phyloP scores from a whole-genome alignment of 2,113 vertebrate species.

The Galbula dea region DNA sequence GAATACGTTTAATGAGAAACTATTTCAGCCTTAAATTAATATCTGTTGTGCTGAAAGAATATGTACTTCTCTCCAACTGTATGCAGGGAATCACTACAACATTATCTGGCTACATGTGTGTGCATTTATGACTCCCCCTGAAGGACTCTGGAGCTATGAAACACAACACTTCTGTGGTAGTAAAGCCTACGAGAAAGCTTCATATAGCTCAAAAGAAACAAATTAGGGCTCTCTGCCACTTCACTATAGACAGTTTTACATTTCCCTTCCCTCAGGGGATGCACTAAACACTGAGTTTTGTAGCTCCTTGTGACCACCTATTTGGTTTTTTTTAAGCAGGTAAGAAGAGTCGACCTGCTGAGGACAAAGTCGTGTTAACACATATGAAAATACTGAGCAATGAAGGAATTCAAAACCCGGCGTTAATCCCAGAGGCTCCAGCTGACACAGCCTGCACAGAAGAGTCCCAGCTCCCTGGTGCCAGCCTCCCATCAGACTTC shows the following conservation, averaged over 20 bases:
- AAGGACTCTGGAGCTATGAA: slow-evolving; percentile 11
- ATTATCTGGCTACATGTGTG: background rate
- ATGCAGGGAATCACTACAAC: background rate
- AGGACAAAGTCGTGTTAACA: slow-evolving; percentile 82
- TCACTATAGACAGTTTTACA: background rate
- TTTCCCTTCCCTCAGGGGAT: background rate
- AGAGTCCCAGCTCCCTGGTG: background rate
- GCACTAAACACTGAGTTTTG: background rate
- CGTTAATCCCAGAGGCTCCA: slow-evolving; percentile 42
- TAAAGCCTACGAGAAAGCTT: background rate
- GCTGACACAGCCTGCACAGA: background rate
- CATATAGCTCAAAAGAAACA: background rate
- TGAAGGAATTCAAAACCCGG: slow-evolving; percentile 69
- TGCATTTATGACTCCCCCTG: slow-evolving; percentile 8
- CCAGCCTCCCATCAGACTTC: background rate
- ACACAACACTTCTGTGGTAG: background rate
- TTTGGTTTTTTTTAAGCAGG: slow-evolving; percentile 63
- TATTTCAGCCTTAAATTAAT: background rate
- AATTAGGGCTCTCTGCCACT: background rate
- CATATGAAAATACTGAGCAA: slow-evolving; percentile 81
- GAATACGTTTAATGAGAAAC: background rate
- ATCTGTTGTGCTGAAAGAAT: background rate
- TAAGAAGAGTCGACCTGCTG: slow-evolving; percentile 73
- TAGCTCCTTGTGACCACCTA: background rate
- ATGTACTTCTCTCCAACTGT: background rate